Conservation (phyloP, 2,113 vertebrate species). For the Hepsetus odoe region DNA sequence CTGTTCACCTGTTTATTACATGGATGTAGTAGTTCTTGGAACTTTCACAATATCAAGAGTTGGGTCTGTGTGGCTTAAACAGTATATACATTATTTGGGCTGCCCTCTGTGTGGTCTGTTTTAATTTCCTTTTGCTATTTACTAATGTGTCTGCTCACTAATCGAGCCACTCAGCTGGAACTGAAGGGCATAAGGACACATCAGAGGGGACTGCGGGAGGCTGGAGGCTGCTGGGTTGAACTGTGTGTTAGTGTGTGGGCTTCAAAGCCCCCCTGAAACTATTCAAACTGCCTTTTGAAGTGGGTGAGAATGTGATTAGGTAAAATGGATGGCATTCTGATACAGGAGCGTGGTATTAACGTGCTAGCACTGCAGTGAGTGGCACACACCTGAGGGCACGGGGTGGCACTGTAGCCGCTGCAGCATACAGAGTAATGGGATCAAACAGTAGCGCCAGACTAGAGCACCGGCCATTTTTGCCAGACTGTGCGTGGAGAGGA, state of each 20-base stretch:
- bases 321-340: slow-evolving; percentile 38
- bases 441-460: slow-evolving; percentile 13
- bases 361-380: slow-evolving; percentile 41
- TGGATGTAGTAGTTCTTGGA: no score
- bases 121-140: slow-evolving; percentile 29
- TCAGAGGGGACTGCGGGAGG: slow-evolving; percentile 37
- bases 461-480: slow-evolving; percentile 20
- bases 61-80: no score
- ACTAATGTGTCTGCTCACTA: slow-evolving; percentile 36
- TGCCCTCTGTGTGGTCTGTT: background rate
- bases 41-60: no score
- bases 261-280: slow-evolving; percentile 40
- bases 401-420: slow-evolving; percentile 11
- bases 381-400: slow-evolving; percentile 23
- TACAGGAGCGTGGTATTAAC: slow-evolving; percentile 22
- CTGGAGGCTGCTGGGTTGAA: slow-evolving; percentile 20
- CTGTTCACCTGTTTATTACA: no score
- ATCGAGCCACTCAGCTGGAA: slow-evolving; percentile 40
- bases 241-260: background rate
- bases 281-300: slow-evolving; percentile 59
- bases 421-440: slow-evolving; percentile 46
- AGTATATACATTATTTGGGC: background rate
- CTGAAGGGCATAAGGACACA: slow-evolving; percentile 47
- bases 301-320: slow-evolving; percentile 39
- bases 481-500: slow-evolving; percentile 19